These are phyloP conservation scores for Thalassoma bifasciatum DNA, from an alignment of 2,113 vertebrate genomes.

Conservation along the genomic window DNA sequence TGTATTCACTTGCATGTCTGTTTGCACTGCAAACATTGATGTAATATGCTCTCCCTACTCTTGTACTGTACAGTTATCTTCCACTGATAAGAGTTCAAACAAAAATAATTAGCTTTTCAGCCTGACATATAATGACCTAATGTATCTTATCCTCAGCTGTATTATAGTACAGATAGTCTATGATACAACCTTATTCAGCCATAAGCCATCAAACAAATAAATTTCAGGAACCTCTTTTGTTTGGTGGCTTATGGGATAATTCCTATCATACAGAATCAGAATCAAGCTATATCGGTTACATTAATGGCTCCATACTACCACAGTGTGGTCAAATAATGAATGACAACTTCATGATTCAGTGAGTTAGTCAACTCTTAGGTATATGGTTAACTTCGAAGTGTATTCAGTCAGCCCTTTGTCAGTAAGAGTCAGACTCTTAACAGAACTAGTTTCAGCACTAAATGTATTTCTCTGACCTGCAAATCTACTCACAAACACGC, in stretches of 20 bases:
- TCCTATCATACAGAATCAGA: background rate
- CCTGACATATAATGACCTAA: background rate
- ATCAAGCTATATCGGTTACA: background rate
- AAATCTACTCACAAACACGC: background rate
- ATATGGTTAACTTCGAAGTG: background rate
- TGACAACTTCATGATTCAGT: background rate
- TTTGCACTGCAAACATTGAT: conserved; percentile 49
- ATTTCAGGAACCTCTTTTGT: background rate
- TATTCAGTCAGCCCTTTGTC: background rate
- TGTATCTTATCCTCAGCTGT: background rate
- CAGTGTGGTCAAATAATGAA: conserved; percentile 40
- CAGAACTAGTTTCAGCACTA: background rate
- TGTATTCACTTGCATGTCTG: background rate
- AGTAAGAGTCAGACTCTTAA: background rate
- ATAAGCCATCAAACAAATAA: too few relatives aligned
- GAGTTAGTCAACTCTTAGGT: background rate
- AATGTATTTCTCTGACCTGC: too few relatives aligned
- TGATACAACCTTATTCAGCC: background rate
- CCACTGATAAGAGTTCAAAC: conserved; percentile 58
- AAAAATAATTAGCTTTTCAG: conserved; percentile 65
- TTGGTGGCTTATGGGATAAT: too few relatives aligned
- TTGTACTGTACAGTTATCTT: conserved; percentile 20
- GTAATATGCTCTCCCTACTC: conserved; percentile 29
- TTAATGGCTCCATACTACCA: conserved; percentile 25
- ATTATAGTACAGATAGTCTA: background rate